phyloP scores from a whole-genome alignment of 2,797 vertebrate genomes.

The Glossophaga mutica region DNA sequence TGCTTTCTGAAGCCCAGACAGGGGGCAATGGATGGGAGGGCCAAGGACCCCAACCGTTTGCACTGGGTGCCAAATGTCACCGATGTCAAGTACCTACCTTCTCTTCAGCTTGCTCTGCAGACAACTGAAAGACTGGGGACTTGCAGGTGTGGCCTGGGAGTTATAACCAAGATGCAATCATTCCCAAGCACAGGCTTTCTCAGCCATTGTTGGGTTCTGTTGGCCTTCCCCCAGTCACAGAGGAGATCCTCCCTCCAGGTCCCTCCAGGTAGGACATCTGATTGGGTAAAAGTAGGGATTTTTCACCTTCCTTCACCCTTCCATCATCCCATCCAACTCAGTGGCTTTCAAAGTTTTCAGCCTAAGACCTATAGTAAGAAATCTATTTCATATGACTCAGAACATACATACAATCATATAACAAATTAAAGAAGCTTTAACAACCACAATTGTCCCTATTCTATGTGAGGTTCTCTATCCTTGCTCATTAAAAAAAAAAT shows the following conservation, averaged over 20 bases:
- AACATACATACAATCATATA: background rate
- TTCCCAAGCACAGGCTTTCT: background rate
- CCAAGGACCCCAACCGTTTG: background rate
- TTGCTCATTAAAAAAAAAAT: background rate
- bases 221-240: background rate
- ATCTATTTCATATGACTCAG: background rate
- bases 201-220: fast-evolving
- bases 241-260: background rate
- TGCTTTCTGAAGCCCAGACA: background rate
- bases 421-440: background rate
- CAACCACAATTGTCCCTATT: too few relatives aligned
- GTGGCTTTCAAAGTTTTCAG: background rate
- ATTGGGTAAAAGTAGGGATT: background rate
- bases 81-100: too few relatives aligned
- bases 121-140: background rate
- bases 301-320: background rate
- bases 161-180: background rate
- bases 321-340: background rate
- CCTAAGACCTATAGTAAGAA: background rate
- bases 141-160: background rate
- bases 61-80: background rate
- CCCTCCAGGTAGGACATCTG: background rate
- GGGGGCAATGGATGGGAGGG: background rate
- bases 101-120: background rate
- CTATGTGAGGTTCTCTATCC: background rate